Evolutionary conservation across 2,888 invertebrate species (phyloP), one percentile per base, ranked within the genome.

Genomic region (Salticus scenicus): DNA sequence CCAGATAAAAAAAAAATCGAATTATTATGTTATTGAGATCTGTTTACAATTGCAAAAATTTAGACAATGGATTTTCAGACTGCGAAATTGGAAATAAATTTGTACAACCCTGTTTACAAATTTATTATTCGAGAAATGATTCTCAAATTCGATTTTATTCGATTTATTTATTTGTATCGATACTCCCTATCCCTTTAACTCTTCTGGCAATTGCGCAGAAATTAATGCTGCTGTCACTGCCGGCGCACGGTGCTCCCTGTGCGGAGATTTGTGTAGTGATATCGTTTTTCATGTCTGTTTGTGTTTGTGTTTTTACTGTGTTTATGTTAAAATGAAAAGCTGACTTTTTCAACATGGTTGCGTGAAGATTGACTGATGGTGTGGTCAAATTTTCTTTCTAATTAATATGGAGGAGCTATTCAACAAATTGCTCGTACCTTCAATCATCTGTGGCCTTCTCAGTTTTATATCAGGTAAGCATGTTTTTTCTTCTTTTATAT

Each of bases 391-490:
- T 47, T 69, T 78, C 57, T 69, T 70, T 67, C 47, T 47, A 69
- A 30, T 67, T 70, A 69, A 74, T 57, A 85, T 85, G 84, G 84
- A 85, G 47, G 74, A 85, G 41, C 63, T 74, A 79, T 79, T 85
- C 47, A 67, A 42, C 31, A 85, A 85, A 73, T 73, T 70, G 79
- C 78, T 74, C 67, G 47, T 85, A 79, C 79, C 79, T 85, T 73
- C 84, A 79, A 74, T 85, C 78, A 85, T 85, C 74, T 85, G 78
- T 79, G 79, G 84, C 78, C 79, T 85, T 85, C 78, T 78, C 69
- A 74, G 84, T 79, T 79, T 79, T 79, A 70, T 79, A 85, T 79
- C 84, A 79, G 84, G 84, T 85, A 74, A 42, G 67, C 31, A 57
- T 67, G 4, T 20, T 33, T 28, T 42, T 20, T 42, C 37, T 47